Conservation (phyloP, 2,888 invertebrate genomes). For the Eretmocerus hayati region DNA sequence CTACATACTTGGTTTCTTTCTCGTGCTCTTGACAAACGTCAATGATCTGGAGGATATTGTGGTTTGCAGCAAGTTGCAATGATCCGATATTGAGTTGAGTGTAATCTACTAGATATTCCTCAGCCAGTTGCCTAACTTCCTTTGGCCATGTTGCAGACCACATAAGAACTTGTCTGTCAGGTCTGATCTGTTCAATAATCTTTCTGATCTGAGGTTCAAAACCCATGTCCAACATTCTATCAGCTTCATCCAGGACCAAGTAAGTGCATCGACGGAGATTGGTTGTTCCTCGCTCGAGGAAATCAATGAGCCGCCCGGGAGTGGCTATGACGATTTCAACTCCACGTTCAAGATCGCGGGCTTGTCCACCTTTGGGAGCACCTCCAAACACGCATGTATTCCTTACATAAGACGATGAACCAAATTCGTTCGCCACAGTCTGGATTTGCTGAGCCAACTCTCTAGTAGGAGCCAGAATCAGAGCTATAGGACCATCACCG, state of each 20-base stretch:
- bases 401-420: slow-evolving; percentile 66
- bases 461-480: slow-evolving; percentile 73
- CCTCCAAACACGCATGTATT: slow-evolving; percentile 90
- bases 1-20: slow-evolving; percentile 66
- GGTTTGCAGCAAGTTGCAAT: slow-evolving; percentile 80
- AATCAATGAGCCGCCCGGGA: slow-evolving; percentile 81
- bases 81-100: slow-evolving; percentile 90
- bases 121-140: slow-evolving; percentile 85
- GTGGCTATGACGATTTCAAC: slow-evolving; percentile 87
- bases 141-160: slow-evolving; percentile 99
- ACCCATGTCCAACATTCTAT: slow-evolving; percentile 96
- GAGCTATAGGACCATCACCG: slow-evolving; percentile 78
- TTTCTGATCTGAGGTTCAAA: slow-evolving; percentile 94
- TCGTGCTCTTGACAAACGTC: slow-evolving; percentile 85
- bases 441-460: slow-evolving; percentile 77
- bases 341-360: slow-evolving; percentile 66
- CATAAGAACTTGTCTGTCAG: slow-evolving; percentile 94
- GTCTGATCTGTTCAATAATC: slow-evolving; percentile 86
- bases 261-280: slow-evolving; percentile 83
- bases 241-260: slow-evolving; percentile 83
- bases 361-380: slow-evolving; percentile 73
- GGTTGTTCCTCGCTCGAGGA: slow-evolving; percentile 71
- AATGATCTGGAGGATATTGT: slow-evolving; percentile 94
- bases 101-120: slow-evolving; percentile 85
- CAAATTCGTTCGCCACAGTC: slow-evolving; percentile 75